Evolutionary conservation across 2,888 invertebrate genomes (phyloP), one percentile per base, ranked within the genome.

Genomic region (Dorcus parallelipipedus): DNA sequence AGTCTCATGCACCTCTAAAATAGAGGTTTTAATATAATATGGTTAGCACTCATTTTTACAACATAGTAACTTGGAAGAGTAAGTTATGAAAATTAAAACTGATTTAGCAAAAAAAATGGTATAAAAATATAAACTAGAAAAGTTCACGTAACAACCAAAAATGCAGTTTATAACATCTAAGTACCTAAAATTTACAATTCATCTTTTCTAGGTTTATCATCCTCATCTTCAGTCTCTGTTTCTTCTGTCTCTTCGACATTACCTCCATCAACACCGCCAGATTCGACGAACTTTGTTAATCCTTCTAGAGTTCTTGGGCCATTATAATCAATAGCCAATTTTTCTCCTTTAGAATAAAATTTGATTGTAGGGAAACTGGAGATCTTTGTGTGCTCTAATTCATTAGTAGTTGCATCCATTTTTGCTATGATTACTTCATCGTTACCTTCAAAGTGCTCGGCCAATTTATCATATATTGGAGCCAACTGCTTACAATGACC

Each of bases 391-490:
- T 95, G 94, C 73, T 96, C 96, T 68, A 99, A 81, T 82, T 99
- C 99, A 80, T 99, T 99, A 75, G 88, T 91, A 56, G 99, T 99
- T 62, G 98, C 90, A 81, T 99, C 99, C 85, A 99, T 97, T 84
- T 99, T 99, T 71, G 98, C 97, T 76, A 99, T 90, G 52, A 99
- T 85, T 62, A 98, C 84, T 64, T 88, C 87, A 6, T 86, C 86
- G 68, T 88, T 80, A 73, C 91, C 90, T 80, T 90, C 88, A 83
- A 89, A 98, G 79, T 97, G 93, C 77, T 97, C 97, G 3, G 70
- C 76, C 9, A 77, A 69, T 84, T 97, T 85, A 67, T 98, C 97
- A 83, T 95, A 99, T 80, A 97, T 97, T 26, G 99, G 99, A 55
- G 85, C 93, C 73, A 99, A 84, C 79, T 97, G 95, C 78, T 98